phyloP scores from a whole-genome alignment of 2,797 vertebrate genomes.

The Manis crassicaudata region DNA sequence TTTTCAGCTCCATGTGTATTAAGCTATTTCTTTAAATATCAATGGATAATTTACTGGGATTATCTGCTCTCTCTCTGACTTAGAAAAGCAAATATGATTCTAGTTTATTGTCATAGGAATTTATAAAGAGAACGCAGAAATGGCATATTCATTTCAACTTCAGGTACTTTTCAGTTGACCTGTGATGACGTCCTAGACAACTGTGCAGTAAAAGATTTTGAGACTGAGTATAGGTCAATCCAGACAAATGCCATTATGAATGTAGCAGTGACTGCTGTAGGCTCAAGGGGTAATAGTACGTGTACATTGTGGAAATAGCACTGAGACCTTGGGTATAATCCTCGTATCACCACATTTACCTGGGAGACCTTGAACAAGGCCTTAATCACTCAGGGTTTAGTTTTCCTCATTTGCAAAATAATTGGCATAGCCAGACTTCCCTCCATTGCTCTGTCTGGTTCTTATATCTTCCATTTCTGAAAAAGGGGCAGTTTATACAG shows the following conservation, averaged over 20 bases:
- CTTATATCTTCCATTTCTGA: neutral
- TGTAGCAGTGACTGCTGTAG: neutral
- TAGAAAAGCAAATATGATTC: neutral
- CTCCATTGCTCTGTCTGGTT: neutral
- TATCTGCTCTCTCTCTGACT: neutral
- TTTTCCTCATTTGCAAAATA: neutral
- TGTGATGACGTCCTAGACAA: neutral
- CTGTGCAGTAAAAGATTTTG: neutral
- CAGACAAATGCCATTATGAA: neutral
- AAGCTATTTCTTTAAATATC: neutral
- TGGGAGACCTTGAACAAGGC: neutral
- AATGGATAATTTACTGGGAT: neutral
- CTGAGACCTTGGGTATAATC: neutral
- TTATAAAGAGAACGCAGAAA: neutral
- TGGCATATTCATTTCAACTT: neutral
- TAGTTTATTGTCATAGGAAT: neutral
- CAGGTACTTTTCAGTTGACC: neutral
- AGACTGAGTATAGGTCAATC: neutral
- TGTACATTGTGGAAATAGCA: neutral
- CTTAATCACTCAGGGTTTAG: neutral
- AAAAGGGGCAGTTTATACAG: neutral
- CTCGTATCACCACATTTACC: neutral
- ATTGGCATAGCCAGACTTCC: neutral
- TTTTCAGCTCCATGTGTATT: constrained; percentile 1
- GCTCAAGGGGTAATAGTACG: neutral